Conservation (phyloP, 2,797 vertebrate species). For the Acanthurus lineatus region DNA sequence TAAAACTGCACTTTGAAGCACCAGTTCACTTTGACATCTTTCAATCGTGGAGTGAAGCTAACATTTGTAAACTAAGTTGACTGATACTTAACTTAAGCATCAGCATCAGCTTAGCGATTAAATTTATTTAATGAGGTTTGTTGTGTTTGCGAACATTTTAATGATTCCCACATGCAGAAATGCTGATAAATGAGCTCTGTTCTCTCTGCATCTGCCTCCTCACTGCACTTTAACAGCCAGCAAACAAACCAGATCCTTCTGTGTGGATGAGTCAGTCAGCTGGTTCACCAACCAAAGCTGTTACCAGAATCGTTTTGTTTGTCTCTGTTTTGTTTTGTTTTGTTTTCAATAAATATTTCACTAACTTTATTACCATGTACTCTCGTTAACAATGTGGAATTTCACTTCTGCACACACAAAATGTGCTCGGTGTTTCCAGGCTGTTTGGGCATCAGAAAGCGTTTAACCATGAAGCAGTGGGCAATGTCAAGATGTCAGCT, state of each 20-base stretch:
- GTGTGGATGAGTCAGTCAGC: neutral
- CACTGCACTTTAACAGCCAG: neutral
- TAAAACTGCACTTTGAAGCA: neutral
- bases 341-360: neutral
- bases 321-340: too few relatives aligned
- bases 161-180: neutral
- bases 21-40: too few relatives aligned
- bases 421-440: neutral
- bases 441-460: neutral
- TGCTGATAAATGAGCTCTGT: conserved; percentile 18
- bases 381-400: neutral
- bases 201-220: conserved; percentile 32
- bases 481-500: conserved; percentile 15
- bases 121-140: neutral
- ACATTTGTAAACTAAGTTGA: neutral
- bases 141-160: neutral
- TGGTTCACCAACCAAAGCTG: neutral
- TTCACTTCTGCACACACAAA: neutral
- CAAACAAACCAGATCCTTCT: neutral
- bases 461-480: neutral
- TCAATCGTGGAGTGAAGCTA: neutral
- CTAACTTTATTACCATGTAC: neutral
- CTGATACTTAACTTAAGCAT: neutral
- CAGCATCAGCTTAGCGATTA: neutral
- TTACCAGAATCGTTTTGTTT: neutral